These are phyloP conservation scores for Megastigmus dorsalis DNA, from an alignment of 2,888 invertebrate genomes.

Conservation along the genomic window DNA sequence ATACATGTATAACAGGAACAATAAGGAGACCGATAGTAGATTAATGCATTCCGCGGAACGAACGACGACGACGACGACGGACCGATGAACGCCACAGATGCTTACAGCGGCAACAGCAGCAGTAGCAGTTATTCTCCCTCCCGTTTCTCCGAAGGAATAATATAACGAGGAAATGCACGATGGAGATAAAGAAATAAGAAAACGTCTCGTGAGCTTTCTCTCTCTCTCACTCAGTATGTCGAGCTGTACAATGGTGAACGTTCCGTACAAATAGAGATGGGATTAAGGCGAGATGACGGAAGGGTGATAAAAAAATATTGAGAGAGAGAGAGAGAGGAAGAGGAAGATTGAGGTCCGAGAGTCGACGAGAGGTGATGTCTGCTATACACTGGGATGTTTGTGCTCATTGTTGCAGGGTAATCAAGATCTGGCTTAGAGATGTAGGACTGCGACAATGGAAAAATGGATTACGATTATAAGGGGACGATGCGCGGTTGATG, in stretches of 20 bases:
- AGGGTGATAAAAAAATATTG: slow-evolving; percentile 14
- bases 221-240: no score
- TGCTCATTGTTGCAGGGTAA: slow-evolving; percentile 31
- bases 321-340: neutral
- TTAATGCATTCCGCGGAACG: slow-evolving; percentile 50
- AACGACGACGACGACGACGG: neutral
- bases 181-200: neutral
- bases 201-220: neutral
- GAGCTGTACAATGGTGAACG: slow-evolving; percentile 3
- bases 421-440: slow-evolving; percentile 33
- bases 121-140: no score
- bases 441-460: neutral
- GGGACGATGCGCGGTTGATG: neutral
- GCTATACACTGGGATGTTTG: neutral
- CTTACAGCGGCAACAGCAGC: neutral
- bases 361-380: neutral
- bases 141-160: slow-evolving; percentile 5
- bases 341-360: neutral
- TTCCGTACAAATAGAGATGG: slow-evolving; percentile 29
- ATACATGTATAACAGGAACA: neutral
- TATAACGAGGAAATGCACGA: slow-evolving; percentile 32
- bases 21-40: slow-evolving; percentile 43
- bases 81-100: slow-evolving; percentile 42
- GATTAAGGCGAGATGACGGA: slow-evolving; percentile 39
- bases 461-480: neutral